phyloP scores from a whole-genome alignment of 2,113 vertebrate genomes.

The Charadrius vociferus region DNA sequence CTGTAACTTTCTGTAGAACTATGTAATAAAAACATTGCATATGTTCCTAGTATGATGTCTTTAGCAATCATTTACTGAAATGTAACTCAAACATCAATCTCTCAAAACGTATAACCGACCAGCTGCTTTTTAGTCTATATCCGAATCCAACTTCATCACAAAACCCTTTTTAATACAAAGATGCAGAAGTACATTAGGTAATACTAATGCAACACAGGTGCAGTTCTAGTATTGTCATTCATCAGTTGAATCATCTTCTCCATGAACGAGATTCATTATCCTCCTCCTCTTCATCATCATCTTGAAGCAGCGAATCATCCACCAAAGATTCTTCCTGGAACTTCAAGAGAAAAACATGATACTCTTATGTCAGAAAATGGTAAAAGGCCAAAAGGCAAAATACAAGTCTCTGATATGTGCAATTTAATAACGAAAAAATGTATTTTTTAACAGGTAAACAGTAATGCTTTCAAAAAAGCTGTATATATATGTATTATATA shows the following conservation, averaged over 20 bases:
- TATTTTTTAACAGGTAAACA: background rate
- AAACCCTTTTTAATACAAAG: conserved; percentile 81
- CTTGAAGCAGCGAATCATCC: conserved; percentile 92
- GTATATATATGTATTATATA: background rate
- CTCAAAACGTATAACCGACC: conserved; percentile 77
- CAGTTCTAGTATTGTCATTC: conserved; percentile 70
- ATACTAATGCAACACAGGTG: conserved; percentile 83
- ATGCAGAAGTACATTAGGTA: conserved; percentile 84
- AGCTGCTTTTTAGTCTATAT: conserved; percentile 77
- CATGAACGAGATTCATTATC: conserved; percentile 95
- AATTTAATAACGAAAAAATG: background rate
- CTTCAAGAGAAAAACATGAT: conserved; percentile 67
- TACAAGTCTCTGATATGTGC: background rate
- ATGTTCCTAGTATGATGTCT: conserved; percentile 82
- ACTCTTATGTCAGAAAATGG: conserved; percentile 18
- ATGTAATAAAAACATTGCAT: conserved; percentile 88
- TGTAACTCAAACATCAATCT: conserved; percentile 84
- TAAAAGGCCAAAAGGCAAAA: background rate
- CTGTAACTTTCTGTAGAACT: conserved; percentile 80
- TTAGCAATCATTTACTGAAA: conserved; percentile 86
- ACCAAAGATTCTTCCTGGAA: conserved; percentile 93
- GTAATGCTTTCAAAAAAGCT: background rate
- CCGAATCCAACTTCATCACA: conserved; percentile 79
- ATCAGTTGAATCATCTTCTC: conserved; percentile 91
- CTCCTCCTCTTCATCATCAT: conserved; percentile 97